These are phyloP conservation scores for Nixonia krombeini DNA, from an alignment of 1,140 invertebrate genomes.

Conservation along the genomic window DNA sequence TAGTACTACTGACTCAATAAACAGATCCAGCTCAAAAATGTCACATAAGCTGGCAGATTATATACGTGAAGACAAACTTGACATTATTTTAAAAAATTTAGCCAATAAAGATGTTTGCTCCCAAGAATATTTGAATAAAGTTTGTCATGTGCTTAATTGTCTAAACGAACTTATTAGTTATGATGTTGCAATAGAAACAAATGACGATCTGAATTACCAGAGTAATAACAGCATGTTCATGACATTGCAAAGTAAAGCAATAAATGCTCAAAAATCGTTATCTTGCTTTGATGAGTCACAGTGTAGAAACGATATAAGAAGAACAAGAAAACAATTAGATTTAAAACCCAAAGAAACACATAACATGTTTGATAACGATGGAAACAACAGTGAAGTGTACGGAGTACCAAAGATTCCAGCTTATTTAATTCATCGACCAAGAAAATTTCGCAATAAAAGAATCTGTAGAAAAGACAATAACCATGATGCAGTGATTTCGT, in stretches of 20 bases:
- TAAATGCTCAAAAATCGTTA: too few relatives aligned
- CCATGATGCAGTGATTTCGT: background rate
- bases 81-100: constrained; percentile 49
- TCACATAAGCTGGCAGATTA: constrained; percentile 35
- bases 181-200: background rate
- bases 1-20: background rate
- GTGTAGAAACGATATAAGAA: background rate
- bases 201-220: background rate
- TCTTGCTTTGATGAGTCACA: too few relatives aligned
- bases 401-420: constrained; percentile 40
- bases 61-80: constrained; percentile 49
- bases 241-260: background rate
- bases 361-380: background rate
- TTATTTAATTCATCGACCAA: constrained; percentile 20
- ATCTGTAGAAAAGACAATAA: constrained; percentile 8
- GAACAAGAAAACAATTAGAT: background rate
- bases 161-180: constrained; percentile 50
- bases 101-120: constrained; percentile 50
- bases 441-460: background rate
- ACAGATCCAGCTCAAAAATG: constrained; percentile 4
- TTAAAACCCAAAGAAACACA: background rate
- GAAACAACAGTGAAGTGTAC: constrained; percentile 41
- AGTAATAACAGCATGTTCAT: too few relatives aligned
- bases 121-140: constrained; percentile 49
- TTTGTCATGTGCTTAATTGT: constrained; percentile 49